phyloP scores from a whole-genome alignment of 2,113 vertebrate genomes.

The Pachypanchax playfairii region DNA sequence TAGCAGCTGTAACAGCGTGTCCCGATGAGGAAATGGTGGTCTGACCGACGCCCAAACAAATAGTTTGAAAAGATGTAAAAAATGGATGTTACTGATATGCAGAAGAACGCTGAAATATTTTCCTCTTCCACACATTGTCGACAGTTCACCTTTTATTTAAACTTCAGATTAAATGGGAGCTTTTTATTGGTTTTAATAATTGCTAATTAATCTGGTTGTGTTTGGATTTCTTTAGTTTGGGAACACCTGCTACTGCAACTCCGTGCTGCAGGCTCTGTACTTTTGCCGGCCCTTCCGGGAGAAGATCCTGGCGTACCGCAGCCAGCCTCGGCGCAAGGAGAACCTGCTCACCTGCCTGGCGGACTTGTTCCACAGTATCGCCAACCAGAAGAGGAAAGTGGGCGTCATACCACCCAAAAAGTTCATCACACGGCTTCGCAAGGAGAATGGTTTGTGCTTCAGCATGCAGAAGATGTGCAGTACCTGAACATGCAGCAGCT shows the following conservation, averaged over 20 bases:
- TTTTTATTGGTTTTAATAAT: neutral
- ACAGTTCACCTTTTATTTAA: too few relatives aligned
- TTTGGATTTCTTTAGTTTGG: slow-evolving; percentile 84
- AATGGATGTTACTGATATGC: too few relatives aligned
- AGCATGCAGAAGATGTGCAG: neutral
- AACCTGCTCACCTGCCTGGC: slow-evolving; percentile 96
- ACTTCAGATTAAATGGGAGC: too few relatives aligned
- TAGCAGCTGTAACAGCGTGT: too few relatives aligned
- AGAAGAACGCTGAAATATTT: too few relatives aligned
- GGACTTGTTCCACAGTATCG: slow-evolving; percentile 96
- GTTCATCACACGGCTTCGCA: slow-evolving; percentile 94
- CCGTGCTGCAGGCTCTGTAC: slow-evolving; percentile 97
- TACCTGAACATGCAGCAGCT: neutral
- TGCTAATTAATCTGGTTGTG: neutral
- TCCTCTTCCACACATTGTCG: too few relatives aligned
- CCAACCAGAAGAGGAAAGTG: slow-evolving; percentile 98
- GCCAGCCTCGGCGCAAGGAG: slow-evolving; percentile 96
- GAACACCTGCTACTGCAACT: slow-evolving; percentile 99
- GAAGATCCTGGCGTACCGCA: slow-evolving; percentile 96
- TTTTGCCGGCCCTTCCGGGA: slow-evolving; percentile 97
- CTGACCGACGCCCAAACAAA: too few relatives aligned
- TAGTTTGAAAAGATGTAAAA: too few relatives aligned
- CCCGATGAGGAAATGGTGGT: too few relatives aligned
- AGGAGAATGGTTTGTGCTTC: slow-evolving; percentile 90
- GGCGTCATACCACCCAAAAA: slow-evolving; percentile 99